Percentiles rank a stretch among this genome's conserved stretches.
These are phyloP conservation scores for Acleris holmiana DNA, from an alignment of 2,888 invertebrate species.

Conservation along the genomic window DNA sequence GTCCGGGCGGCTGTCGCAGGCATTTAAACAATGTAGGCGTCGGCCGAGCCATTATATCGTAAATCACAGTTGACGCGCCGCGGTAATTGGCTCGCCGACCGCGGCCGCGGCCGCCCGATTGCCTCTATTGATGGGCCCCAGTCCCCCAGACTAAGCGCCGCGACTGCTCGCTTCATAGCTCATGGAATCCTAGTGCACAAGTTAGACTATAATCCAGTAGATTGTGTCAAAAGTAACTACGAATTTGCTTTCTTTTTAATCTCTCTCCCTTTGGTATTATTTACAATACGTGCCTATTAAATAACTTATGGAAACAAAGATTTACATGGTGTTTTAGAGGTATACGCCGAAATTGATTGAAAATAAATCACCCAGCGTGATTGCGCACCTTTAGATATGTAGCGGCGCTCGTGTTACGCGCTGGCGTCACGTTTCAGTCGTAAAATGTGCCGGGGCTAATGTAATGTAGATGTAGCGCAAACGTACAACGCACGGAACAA, in stretches of 20 bases:
- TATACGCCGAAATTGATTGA: constrained; percentile 32
- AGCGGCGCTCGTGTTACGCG: constrained; percentile 26
- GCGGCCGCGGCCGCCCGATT: constrained; percentile 52
- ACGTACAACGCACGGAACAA: constrained; percentile 47
- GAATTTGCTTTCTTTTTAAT: no score
- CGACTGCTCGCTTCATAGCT: constrained; percentile 29
- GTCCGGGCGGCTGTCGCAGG: constrained; percentile 47
- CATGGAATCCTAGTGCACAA: constrained; percentile 1
- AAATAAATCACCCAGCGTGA: constrained; percentile 33
- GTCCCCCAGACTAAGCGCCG: constrained; percentile 30
- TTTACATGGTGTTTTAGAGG: constrained; percentile 13
- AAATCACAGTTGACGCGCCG: constrained; percentile 77
- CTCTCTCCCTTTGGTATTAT: no score
- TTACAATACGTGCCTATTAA: no score
- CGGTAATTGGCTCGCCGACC: constrained; percentile 71
- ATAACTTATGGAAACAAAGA: no score
- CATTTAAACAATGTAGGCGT: constrained; percentile 78
- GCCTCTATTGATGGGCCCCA: constrained; percentile 66
- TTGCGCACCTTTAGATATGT: constrained; percentile 9
- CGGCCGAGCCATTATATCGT: constrained; percentile 71
- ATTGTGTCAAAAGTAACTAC: no score
- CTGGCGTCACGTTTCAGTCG: constrained; percentile 48
- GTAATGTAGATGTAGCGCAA: constrained; percentile 42
- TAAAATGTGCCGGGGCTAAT: constrained; percentile 50
- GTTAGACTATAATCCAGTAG: no score